Conservation (phyloP, 1,140 invertebrate species). For the Drosophila willistoni region DNA sequence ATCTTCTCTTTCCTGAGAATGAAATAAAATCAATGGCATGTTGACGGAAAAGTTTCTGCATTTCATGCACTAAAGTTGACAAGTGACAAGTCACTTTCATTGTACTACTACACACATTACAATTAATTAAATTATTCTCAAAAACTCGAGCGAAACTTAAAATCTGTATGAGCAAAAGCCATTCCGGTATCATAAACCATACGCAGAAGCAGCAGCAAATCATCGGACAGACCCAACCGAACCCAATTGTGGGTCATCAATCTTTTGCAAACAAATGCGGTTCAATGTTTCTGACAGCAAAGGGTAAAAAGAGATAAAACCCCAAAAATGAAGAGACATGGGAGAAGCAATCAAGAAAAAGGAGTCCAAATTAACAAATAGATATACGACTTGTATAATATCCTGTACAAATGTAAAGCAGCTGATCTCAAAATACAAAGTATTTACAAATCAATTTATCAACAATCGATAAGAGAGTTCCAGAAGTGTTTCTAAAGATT, state of each 20-base stretch:
- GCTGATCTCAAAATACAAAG: neutral
- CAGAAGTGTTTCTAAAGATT: too few species aligned
- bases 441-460: too few species aligned
- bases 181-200: conserved; percentile 68
- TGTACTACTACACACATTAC: conserved; percentile 56
- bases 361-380: conserved; percentile 20
- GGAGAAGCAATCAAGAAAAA: conserved; percentile 27
- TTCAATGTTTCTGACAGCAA: conserved; percentile 72
- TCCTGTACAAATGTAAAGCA: neutral
- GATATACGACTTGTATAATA: neutral
- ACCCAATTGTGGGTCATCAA: conserved; percentile 75
- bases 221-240: conserved; percentile 40
- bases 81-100: conserved; percentile 77
- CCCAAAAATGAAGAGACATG: neutral
- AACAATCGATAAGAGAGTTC: too few species aligned
- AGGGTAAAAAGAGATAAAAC: conserved; percentile 25
- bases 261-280: conserved; percentile 71
- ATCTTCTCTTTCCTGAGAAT: conserved; percentile 35
- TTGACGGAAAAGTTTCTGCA: conserved; percentile 59
- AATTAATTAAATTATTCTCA: conserved; percentile 75
- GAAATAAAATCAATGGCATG: conserved; percentile 71
- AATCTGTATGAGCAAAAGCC: conserved; percentile 44
- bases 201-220: conserved; percentile 52
- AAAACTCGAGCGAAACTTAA: conserved; percentile 56
- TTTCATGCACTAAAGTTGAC: conserved; percentile 67